Percentiles rank a stretch among this genome's conserved stretches.
Conservation (phyloP, 2,797 vertebrate genomes). For the Hippocampus kuda region DNA sequence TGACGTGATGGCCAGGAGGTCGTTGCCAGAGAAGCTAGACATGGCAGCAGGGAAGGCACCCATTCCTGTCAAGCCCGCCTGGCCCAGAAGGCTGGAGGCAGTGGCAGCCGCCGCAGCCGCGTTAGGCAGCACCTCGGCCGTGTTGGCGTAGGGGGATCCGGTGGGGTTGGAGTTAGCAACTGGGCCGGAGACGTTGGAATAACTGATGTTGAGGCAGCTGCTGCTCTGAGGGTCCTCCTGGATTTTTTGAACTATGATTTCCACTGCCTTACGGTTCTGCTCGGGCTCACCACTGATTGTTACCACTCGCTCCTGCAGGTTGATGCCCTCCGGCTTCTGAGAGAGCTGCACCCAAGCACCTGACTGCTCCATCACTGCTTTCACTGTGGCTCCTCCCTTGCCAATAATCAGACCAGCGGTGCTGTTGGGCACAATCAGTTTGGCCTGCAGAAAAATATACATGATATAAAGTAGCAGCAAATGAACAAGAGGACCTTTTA, state of each 20-base stretch:
- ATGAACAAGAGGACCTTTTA: conserved; percentile 29
- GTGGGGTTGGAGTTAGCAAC: conserved; percentile 96
- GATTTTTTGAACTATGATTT: conserved; percentile 92
- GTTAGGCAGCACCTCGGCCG: conserved; percentile 79
- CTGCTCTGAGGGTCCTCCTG: conserved; percentile 93
- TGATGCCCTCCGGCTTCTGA: conserved; percentile 91
- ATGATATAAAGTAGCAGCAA: conserved; percentile 40
- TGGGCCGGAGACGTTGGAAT: conserved; percentile 87
- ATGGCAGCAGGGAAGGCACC: conserved; percentile 80
- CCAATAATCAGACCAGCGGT: conserved; percentile 92
- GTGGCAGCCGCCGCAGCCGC: conserved; percentile 78
- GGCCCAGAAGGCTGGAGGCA: conserved; percentile 82
- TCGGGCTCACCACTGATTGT: conserved; percentile 88
- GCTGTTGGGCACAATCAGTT: conserved; percentile 91
- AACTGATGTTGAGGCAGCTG: conserved; percentile 93
- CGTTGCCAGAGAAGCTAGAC: conserved; percentile 86
- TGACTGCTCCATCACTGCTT: conserved; percentile 92
- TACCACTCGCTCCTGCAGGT: conserved; percentile 89
- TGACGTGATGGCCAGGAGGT: conserved; percentile 89
- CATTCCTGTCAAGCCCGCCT: conserved; percentile 79
- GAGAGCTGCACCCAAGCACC: conserved; percentile 95
- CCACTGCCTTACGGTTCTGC: conserved; percentile 88
- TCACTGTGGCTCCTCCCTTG: conserved; percentile 87
- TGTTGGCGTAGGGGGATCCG: conserved; percentile 88
- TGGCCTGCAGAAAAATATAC: conserved; percentile 71